Percentiles rank a stretch among this genome's conserved stretches.
phyloP scores from a whole-genome alignment of 1,140 invertebrate species.

The Drosophila bipectinata region DNA sequence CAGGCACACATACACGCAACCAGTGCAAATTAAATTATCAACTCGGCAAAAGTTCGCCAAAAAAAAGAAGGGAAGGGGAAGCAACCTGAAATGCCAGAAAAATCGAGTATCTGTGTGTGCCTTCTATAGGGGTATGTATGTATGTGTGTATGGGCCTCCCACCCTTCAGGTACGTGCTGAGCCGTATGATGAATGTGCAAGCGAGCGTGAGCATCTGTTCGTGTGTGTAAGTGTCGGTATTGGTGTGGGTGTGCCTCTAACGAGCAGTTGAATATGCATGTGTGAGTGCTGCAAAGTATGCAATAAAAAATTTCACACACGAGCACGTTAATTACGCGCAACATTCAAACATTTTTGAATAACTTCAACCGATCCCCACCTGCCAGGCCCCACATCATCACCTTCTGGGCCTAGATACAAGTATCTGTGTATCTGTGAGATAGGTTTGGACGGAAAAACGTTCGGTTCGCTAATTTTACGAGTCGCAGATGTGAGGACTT shows the following conservation, averaged over 20 bases:
- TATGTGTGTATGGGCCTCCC: conserved; percentile 8
- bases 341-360: conserved; percentile 39
- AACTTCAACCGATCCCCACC: conserved; percentile 16
- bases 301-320: conserved; percentile 80
- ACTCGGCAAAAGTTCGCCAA: conserved; percentile 63
- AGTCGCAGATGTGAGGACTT: conserved; percentile 1
- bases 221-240: conserved; percentile 57
- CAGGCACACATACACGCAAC: conserved; percentile 35
- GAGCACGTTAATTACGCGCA: conserved; percentile 69
- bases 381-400: too few relatives aligned
- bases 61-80: conserved; percentile 6
- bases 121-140: conserved; percentile 16
- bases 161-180: conserved; percentile 58
- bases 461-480: conserved; percentile 4
- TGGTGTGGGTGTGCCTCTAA: conserved; percentile 41
- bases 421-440: conserved; percentile 13
- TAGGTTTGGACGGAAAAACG: background rate
- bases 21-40: conserved; percentile 79
- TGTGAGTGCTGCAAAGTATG: conserved; percentile 67
- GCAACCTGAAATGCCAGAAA: conserved; percentile 17
- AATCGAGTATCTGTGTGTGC: conserved; percentile 47
- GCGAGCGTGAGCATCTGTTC: conserved; percentile 74
- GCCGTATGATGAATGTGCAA: conserved; percentile 79
- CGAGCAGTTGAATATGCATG: conserved; percentile 55
- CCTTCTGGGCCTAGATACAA: background rate